Evolutionary conservation across 2,888 invertebrate genomes (phyloP).

Genomic region (Tachina fera): DNA sequence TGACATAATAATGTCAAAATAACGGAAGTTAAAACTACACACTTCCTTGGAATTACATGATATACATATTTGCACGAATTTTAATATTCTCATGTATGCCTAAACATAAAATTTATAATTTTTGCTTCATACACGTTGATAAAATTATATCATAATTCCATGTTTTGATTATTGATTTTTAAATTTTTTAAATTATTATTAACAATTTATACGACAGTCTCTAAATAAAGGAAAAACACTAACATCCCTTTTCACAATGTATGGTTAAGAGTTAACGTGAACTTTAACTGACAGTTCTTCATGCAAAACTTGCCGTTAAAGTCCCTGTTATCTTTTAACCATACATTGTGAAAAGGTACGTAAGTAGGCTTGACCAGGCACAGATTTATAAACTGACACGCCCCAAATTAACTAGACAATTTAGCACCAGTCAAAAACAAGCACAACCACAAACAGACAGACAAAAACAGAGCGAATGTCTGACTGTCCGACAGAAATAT

Average conservation of each 20-base stretch:
- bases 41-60: background rate
- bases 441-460: constrained; percentile 4
- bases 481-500: background rate
- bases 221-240: constrained; percentile 47
- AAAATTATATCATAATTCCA: constrained; percentile 66
- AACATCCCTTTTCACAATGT: no score
- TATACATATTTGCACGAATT: background rate
- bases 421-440: constrained; percentile 66
- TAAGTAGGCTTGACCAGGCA: constrained; percentile 57
- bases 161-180: constrained; percentile 65
- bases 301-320: no score
- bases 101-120: background rate
- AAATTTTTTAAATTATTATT: constrained; percentile 61
- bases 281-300: no score
- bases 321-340: no score
- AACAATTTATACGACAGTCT: constrained; percentile 50
- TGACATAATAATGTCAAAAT: background rate
- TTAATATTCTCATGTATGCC: constrained; percentile 19
- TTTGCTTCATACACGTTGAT: constrained; percentile 11
- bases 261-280: no score
- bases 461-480: constrained; percentile 2
- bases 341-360: no score
- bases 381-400: constrained; percentile 74
- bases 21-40: constrained; percentile 36
- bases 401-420: constrained; percentile 78